Conservation (phyloP, 2,113 vertebrate species). For the Misgurnus mizolepis region DNA sequence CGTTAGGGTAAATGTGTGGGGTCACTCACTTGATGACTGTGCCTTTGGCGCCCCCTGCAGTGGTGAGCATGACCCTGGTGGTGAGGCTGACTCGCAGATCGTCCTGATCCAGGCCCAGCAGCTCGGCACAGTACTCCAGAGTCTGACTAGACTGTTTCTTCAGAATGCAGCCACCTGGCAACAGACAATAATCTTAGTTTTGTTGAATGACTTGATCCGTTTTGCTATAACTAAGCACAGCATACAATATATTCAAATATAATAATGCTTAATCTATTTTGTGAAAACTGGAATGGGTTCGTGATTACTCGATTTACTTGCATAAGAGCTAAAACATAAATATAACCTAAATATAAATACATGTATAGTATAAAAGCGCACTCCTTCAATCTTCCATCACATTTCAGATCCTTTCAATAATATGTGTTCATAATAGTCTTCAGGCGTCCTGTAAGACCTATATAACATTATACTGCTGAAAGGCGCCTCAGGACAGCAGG, state of each 20-base stretch:
- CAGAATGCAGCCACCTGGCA: slow-evolving; percentile 87
- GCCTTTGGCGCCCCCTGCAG: slow-evolving; percentile 98
- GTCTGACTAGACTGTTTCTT: slow-evolving; percentile 83
- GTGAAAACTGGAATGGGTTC: too few species aligned
- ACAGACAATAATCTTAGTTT: neutral
- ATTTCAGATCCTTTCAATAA: neutral
- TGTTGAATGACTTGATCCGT: neutral
- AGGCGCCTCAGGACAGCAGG: neutral
- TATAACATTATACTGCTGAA: slow-evolving; percentile 8
- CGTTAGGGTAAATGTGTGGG: neutral
- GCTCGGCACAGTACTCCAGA: slow-evolving; percentile 84
- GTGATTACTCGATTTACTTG: neutral
- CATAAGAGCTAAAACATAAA: neutral
- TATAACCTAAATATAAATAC: neutral
- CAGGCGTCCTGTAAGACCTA: neutral
- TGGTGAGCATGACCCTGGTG: slow-evolving; percentile 94
- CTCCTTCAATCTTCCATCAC: neutral
- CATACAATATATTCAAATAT: too few species aligned
- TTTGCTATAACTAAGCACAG: too few species aligned
- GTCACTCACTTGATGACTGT: slow-evolving; percentile 96
- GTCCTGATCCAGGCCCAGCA: slow-evolving; percentile 90
- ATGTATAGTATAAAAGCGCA: neutral
- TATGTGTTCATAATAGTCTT: slow-evolving; percentile 21
- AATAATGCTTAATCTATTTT: too few species aligned
- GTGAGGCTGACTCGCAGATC: slow-evolving; percentile 93